A percentile compares a stretch with the other conserved stretches of the same genome.
These are phyloP conservation scores for Dicrostonyx torquatus DNA, from an alignment of 2,797 vertebrate species.

Conservation along the genomic window DNA sequence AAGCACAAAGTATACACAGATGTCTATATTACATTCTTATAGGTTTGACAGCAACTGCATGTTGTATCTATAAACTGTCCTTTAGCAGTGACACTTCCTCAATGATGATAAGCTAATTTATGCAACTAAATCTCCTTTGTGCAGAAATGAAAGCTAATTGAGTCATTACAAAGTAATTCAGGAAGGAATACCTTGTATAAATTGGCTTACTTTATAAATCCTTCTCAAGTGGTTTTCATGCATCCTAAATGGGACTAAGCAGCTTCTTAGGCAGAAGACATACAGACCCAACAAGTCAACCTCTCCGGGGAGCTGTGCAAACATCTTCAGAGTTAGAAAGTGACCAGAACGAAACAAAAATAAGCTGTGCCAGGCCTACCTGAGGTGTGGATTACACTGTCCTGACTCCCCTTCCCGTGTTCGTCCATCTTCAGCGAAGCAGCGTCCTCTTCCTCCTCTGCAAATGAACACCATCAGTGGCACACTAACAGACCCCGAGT, in stretches of 20 bases:
- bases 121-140: constrained; percentile 99
- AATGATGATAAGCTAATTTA: constrained; percentile 99
- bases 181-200: constrained; percentile 98
- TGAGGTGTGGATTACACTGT: constrained; percentile 69
- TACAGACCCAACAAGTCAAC: constrained; percentile 73
- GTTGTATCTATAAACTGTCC: constrained; percentile 99
- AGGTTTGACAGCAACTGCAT: constrained; percentile 98
- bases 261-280: constrained; percentile 83
- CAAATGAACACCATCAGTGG: constrained; percentile 75
- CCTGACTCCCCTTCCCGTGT: constrained; percentile 83
- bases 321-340: constrained; percentile 72
- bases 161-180: constrained; percentile 99
- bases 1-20: constrained; percentile 99
- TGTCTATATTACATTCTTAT: constrained; percentile 98
- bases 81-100: constrained; percentile 99
- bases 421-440: constrained; percentile 67
- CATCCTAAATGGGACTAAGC: constrained; percentile 90
- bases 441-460: constrained; percentile 89
- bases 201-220: constrained; percentile 99
- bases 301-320: constrained; percentile 59
- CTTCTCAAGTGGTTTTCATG: constrained; percentile 92
- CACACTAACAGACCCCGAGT: constrained; percentile 61
- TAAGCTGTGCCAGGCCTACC: constrained; percentile 80
- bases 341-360: constrained; percentile 45
- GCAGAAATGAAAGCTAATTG: constrained; percentile 99